Conservation (phyloP, 2,888 invertebrate species). For the Volucella zonaria region DNA sequence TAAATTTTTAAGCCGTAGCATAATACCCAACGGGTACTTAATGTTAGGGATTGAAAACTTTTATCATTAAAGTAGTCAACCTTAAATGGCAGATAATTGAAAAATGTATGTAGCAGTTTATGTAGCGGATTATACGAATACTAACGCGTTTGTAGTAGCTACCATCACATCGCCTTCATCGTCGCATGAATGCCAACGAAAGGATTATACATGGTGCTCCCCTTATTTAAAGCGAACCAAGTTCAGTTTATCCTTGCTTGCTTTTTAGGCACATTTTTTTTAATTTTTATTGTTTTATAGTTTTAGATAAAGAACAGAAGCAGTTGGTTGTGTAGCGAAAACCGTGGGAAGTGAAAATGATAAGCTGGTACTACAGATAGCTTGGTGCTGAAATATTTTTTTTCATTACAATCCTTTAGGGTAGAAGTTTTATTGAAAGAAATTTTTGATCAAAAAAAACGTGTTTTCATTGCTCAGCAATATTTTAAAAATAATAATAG, state of each 20-base stretch:
- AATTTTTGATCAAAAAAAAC: too few relatives aligned
- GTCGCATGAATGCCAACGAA: conserved; percentile 58
- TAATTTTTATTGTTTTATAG: conserved; percentile 51
- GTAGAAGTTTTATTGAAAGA: too few relatives aligned
- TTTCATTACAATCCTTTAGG: too few relatives aligned
- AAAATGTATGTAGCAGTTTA: conserved; percentile 16
- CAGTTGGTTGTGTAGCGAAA: conserved; percentile 41
- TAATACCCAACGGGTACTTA: conserved; percentile 23
- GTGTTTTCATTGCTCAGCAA: too few relatives aligned
- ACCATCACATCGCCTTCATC: neutral
- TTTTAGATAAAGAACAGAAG: conserved; percentile 71
- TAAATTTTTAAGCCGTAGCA: conserved; percentile 37
- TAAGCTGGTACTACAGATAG: conserved; percentile 16
- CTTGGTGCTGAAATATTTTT: too few relatives aligned
- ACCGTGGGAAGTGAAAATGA: conserved; percentile 64
- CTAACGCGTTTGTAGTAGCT: too few relatives aligned
- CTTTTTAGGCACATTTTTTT: too few relatives aligned
- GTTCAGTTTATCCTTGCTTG: conserved; percentile 36
- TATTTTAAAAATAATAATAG: too few relatives aligned
- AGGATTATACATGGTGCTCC: conserved; percentile 47
- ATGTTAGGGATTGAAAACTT: conserved; percentile 36
- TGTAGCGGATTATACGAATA: neutral
- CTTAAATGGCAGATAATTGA: conserved; percentile 69
- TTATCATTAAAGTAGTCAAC: conserved; percentile 60
- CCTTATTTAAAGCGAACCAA: conserved; percentile 25